Evolutionary conservation across 1,140 invertebrate genomes (phyloP), one percentile per base, ranked within the genome.

Genomic region (Littorina saxatilis): DNA sequence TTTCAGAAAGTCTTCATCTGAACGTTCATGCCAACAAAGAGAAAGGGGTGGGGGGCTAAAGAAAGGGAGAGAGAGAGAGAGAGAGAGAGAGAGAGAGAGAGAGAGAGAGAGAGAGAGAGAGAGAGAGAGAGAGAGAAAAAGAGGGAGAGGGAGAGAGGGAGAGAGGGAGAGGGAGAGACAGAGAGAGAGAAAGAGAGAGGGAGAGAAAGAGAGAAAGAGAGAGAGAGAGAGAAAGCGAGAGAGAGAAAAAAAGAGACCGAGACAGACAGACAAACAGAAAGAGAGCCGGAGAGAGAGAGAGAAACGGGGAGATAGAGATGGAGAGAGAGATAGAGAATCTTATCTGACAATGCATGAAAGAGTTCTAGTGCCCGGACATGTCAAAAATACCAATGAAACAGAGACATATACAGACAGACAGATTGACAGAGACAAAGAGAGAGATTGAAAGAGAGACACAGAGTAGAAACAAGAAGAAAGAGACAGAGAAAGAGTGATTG

Each of bases 101-200:
- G 73, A 75, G 61, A 32, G 2, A 17, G 61, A 32, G 61, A 79
- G 73, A 73, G 80, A 72, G 80, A 76, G 66, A 52, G 80, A 50
- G 61, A 73, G 81, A 66, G 39, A 37, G 37, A 58, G 35, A 29
- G 27, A 39, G 37, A 40, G 37, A n/a, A 29, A 47, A 4, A 27
- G 39, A 80, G 32, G 20, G 13, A 72, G 2, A 47, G n/a, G 27
- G 55, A 61, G 52, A 66, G 20, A 63, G 52, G 9, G 32, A 58
- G 55, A 58, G 55, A 58, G 55, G n/a, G 17, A 58, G 55, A 58
- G 55, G n/a, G 55, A 58, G 55, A 58, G n/a, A 58, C 9, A 58
- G 55, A 58, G 55, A 58, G 55, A 58, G 55, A 58, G 55, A 58
- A 23, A 58, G 55, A 58, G 55, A 58, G 55, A 58, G 55, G n/a